Evolutionary conservation across 2,113 vertebrate species (phyloP), one percentile per base, ranked within the genome.

Genomic region (Paedocypris sp.): DNA sequence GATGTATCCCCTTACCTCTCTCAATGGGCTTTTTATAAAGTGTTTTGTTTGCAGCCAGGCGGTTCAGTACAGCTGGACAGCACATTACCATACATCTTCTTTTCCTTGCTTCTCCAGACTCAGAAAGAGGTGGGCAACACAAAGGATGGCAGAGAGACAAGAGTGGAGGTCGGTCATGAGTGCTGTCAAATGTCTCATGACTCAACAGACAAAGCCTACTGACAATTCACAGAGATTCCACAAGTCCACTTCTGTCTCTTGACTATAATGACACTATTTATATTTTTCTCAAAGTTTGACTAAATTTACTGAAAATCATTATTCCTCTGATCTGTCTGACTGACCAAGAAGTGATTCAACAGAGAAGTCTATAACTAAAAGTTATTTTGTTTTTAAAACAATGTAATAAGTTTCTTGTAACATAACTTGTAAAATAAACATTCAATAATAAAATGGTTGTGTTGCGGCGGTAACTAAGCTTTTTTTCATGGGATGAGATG

Each of bases 1-100:
- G 75, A 87, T 86, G 84, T 82, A 83, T 81, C 81, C 80, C 76
- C 76, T 73, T 80, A 80, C 81, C 71, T 82, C 79, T 75, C 71
- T 85, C 83, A 71, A 62, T 66, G 80, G 54, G 61, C 73, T 67
- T 65, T 74, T 82, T 79, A 78, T 71, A 80, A 80, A 79, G 61
- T 61, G 74, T 83, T 85, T 78, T 84, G 63, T 81, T 80, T 77
- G 77, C 70, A 70, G 69, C 61, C 26, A 58, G 29, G 66, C 73
- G 23, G 66, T 67, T 51, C 60, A 28, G 60, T 61, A 56, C 65
- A 71, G 76, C 73, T 70, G 68, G 77, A 82, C 74, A 77, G 71
- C 71, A 18, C 73, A 85, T 83, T 85, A 81, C 67, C 82, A 80
- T 80, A 82, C 73, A 75, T 81, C 75, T 76, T 71, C 64, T 57